Percentiles rank a stretch among this genome's conserved stretches.
Conservation (phyloP, 2,797 vertebrate species). For the Peromyscus aztecus region DNA sequence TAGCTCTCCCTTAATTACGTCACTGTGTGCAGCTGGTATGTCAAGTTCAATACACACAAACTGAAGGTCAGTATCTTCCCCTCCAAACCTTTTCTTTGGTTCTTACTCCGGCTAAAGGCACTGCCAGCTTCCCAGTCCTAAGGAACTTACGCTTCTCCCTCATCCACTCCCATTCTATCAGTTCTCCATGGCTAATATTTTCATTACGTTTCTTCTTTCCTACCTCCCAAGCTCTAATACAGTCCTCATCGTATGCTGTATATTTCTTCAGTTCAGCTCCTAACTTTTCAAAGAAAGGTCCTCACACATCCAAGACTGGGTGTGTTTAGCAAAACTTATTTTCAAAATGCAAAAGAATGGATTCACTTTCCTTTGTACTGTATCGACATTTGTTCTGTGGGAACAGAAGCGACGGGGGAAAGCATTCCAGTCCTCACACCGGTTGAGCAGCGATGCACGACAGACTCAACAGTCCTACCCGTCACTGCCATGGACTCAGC, state of each 20-base stretch:
- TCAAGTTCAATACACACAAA: constrained; percentile 32
- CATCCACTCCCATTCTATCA: background rate
- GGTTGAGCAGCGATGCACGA: background rate
- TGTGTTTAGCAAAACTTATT: background rate
- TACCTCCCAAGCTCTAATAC: background rate
- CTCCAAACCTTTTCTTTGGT: background rate
- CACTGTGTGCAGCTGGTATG: background rate
- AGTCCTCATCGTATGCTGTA: background rate
- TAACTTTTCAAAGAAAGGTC: background rate
- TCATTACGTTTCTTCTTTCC: background rate
- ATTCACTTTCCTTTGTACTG: background rate
- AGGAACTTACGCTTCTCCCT: background rate
- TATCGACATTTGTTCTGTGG: background rate
- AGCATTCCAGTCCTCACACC: too few relatives aligned
- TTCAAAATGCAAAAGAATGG: background rate
- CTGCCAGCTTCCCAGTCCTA: background rate
- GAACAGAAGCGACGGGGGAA: background rate
- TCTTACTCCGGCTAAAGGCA: background rate
- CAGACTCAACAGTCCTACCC: background rate
- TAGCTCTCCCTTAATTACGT: constrained; percentile 10
- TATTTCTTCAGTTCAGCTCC: background rate
- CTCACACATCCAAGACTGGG: background rate
- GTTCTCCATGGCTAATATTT: background rate
- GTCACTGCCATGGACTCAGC: background rate
- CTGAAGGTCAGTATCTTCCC: background rate